Conservation (phyloP, 2,888 invertebrate genomes). For the Spisula solida region DNA sequence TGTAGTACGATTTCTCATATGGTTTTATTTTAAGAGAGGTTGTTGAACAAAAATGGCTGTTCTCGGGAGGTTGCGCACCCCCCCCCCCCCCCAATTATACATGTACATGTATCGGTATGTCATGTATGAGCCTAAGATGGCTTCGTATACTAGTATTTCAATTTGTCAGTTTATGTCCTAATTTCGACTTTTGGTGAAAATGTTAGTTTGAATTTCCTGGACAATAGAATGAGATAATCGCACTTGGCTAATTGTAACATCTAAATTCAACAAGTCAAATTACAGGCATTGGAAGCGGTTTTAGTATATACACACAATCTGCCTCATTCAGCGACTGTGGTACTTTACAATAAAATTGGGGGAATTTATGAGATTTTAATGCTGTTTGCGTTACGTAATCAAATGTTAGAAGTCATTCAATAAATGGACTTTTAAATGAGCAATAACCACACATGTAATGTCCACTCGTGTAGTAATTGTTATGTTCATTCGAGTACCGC, state of each 20-base stretch:
- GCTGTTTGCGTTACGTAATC: conserved; percentile 59
- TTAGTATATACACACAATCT: not conserved
- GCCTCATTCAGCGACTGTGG: not conserved
- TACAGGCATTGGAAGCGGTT: not conserved
- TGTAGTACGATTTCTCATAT: no score
- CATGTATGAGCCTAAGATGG: no score
- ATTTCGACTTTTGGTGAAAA: not conserved
- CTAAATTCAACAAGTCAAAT: not conserved
- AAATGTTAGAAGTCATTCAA: conserved; percentile 40
- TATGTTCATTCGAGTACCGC: conserved; percentile 54
- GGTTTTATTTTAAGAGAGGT: no score
- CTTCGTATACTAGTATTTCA: no score
- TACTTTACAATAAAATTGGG: not conserved
- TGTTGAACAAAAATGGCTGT: no score
- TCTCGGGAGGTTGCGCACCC: no score
- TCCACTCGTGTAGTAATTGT: conserved; percentile 44
- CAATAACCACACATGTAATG: conserved; percentile 24
- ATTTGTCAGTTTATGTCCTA: no score
- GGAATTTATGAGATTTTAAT: conserved; percentile 69
- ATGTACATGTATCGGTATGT: no score
- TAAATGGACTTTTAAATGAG: not conserved
- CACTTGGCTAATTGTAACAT: not conserved
- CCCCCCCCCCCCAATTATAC: no score
- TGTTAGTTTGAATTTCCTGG: not conserved
- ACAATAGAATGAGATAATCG: not conserved